These are phyloP conservation scores for Germaria angustata DNA, from an alignment of 2,888 invertebrate species.

Conservation along the genomic window DNA sequence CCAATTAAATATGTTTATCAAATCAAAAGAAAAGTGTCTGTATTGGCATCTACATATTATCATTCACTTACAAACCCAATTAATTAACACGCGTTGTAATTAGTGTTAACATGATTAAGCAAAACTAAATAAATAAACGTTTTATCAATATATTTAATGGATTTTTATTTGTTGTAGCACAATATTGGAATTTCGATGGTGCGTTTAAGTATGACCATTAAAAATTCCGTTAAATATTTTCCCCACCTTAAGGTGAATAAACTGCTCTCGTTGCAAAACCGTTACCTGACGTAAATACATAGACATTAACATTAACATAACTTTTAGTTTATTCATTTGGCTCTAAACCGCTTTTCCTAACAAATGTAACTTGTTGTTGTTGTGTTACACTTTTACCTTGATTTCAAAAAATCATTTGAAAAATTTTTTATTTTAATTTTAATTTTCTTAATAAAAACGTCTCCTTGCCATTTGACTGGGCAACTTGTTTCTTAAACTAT, in stretches of 20 bases:
- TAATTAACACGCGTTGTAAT: constrained; percentile 22
- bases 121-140: background rate
- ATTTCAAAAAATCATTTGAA: constrained; percentile 1
- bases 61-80: constrained; percentile 60
- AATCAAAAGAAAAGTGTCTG: background rate
- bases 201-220: background rate
- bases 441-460: constrained; percentile 8
- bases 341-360: background rate
- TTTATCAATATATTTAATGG: background rate
- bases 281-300: background rate
- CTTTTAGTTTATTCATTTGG: background rate
- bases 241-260: constrained; percentile 1
- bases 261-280: background rate
- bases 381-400: constrained; percentile 43
- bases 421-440: background rate
- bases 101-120: constrained; percentile 1
- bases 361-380: constrained; percentile 8
- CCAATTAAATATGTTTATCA: background rate
- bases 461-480: background rate
- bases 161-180: background rate
- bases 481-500: constrained; percentile 19
- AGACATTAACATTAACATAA: constrained; percentile 6
- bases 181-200: background rate
- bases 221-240: background rate
- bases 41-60: background rate